Conservation (phyloP, 2,888 invertebrate species). For the Aphodius sticticus region DNA sequence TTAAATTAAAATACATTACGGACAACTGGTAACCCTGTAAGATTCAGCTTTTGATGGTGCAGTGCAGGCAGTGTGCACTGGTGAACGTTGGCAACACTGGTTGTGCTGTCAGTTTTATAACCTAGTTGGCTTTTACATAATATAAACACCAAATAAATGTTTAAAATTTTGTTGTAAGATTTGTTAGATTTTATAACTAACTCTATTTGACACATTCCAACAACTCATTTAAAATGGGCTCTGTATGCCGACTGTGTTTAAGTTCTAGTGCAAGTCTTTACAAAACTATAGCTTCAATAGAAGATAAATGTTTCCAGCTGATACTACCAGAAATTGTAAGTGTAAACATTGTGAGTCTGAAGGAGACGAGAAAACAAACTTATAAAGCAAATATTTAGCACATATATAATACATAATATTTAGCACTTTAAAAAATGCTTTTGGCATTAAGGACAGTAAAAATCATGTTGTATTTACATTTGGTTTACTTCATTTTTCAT, state of each 20-base stretch:
- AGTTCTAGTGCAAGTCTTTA: background rate
- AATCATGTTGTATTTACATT: too few relatives aligned
- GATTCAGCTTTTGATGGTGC: too few relatives aligned
- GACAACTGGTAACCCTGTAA: too few relatives aligned
- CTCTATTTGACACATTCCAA: background rate
- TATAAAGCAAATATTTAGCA: too few relatives aligned
- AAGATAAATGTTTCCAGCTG: constrained; percentile 8
- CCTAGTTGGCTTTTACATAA: background rate
- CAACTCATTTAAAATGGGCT: background rate
- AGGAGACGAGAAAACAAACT: too few relatives aligned
- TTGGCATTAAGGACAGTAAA: too few relatives aligned
- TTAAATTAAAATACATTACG: too few relatives aligned
- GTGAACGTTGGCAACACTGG: too few relatives aligned
- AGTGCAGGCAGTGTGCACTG: too few relatives aligned
- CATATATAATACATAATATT: too few relatives aligned
- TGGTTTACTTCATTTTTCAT: too few relatives aligned
- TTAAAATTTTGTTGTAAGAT: background rate
- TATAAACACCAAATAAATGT: background rate
- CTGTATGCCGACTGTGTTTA: constrained; percentile 23
- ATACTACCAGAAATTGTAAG: constrained; percentile 21
- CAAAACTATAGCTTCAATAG: background rate
- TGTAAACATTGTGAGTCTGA: background rate
- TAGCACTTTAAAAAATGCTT: too few relatives aligned
- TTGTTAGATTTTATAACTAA: background rate
- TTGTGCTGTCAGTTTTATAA: background rate